Evolutionary conservation across 2,888 invertebrate species (phyloP), one percentile per base, ranked within the genome.

Genomic region (Caenorhabditis sp.): DNA sequence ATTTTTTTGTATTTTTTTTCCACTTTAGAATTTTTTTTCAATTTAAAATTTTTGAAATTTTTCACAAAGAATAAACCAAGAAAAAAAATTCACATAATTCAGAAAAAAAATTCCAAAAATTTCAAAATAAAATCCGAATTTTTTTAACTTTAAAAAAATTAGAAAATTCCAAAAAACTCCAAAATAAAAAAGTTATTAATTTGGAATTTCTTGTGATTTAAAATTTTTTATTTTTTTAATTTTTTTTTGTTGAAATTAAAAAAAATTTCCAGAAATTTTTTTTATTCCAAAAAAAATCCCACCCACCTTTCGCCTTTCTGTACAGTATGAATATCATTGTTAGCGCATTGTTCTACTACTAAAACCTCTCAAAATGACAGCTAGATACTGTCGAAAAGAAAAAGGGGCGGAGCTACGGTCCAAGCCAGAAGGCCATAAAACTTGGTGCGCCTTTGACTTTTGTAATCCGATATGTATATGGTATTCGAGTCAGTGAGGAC

Each of bases 291-390:
- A 40, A 40, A 40, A 40, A 40, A 40, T 40, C 13, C 40, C 22
- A 61, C 60, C 15, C 15, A 61, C 60, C 44, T 40, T 15, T 40
- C 8, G 40, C 40, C 13, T 28, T 15, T 44, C 44, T 61, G 40
- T 61, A 61, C 20, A 61, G 24, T 9, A 61, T 8, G 13, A 61
- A 4, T 2, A 61, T 24, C 60, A 61, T 61, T 2, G 1, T 18
- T n/a, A 28, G 32, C 5, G 22, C n/a, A n/a, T n/a, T n/a, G n/a
- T n/a, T n/a, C n/a, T n/a, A 20, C 5, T 5, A 20, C 50, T 50
- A 50, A 15, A 6, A 8, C 13, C 2, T 40, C 13, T n/a, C n/a
- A n/a, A n/a, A n/a, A 15, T 40, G 5, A 15, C 2, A 15, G 40
- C 15, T 8, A 15, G 9, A 32, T 32, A 32, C 40, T 2, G 40